Evolutionary conservation across 1,140 invertebrate species (phyloP).

Genomic region (Anastrepha obliqua): DNA sequence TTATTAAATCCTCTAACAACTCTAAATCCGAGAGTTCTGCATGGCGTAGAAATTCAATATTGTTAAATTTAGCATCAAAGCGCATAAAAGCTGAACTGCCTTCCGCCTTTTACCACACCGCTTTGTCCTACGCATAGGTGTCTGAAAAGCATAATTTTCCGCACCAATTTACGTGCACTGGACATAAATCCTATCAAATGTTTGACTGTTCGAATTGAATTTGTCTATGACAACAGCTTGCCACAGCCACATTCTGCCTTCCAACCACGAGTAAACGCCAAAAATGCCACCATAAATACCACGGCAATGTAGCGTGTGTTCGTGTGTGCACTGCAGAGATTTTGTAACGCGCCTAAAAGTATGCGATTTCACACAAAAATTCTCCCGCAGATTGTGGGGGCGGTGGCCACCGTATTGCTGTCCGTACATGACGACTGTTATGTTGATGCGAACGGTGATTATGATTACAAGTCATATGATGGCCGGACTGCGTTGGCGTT

Average conservation of each 20-base stretch:
- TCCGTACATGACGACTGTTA: neutral
- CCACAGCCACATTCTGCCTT: neutral
- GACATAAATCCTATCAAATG: slow-evolving; percentile 11
- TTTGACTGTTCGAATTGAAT: slow-evolving; percentile 40
- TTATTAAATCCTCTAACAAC: too few species aligned
- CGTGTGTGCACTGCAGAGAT: neutral
- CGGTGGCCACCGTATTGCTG: neutral
- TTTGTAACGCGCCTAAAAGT: slow-evolving; percentile 50
- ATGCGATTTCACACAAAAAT: slow-evolving; percentile 41
- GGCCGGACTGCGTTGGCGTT: neutral
- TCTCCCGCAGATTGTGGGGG: neutral
- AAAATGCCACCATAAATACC: slow-evolving; percentile 37
- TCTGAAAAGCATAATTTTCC: slow-evolving; percentile 35
- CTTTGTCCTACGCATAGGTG: neutral
- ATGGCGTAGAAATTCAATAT: neutral
- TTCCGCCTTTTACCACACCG: neutral
- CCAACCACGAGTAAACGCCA: neutral
- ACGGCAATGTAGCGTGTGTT: neutral
- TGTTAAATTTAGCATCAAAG: neutral
- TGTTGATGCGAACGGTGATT: neutral
- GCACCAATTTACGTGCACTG: slow-evolving; percentile 39
- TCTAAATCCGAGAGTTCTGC: too few species aligned
- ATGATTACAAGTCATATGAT: slow-evolving; percentile 7
- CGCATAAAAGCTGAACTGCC: neutral
- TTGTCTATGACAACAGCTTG: slow-evolving; percentile 38